A percentile compares a stretch with the other conserved stretches of the same genome.
These are phyloP conservation scores for Drosophila orena DNA, from an alignment of 1,140 invertebrate species.

Conservation along the genomic window DNA sequence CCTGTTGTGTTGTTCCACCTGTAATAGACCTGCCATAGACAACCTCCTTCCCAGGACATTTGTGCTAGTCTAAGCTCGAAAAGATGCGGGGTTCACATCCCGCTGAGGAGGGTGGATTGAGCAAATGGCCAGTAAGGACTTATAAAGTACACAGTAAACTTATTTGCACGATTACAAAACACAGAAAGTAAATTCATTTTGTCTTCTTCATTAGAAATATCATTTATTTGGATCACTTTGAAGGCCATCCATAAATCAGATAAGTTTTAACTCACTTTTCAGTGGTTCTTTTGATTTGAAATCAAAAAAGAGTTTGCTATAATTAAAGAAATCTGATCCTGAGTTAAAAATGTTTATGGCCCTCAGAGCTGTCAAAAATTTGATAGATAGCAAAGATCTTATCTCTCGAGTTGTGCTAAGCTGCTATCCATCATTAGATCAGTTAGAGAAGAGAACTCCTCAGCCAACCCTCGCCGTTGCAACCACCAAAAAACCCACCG, in stretches of 20 bases:
- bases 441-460: constrained; percentile 24
- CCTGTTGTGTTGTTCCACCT: constrained; percentile 49
- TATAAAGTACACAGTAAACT: background rate
- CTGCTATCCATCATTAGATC: constrained; percentile 50
- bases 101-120: constrained; percentile 2
- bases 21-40: constrained; percentile 62
- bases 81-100: constrained; percentile 1
- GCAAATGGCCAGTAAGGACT: background rate
- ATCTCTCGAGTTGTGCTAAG: constrained; percentile 8
- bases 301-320: background rate
- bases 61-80: constrained; percentile 20
- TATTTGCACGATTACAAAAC: no score
- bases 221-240: no score
- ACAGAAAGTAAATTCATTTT: no score
- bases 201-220: no score
- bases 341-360: background rate
- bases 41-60: constrained; percentile 15
- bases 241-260: no score
- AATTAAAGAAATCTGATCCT: background rate
- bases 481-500: constrained; percentile 71
- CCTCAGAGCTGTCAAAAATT: constrained; percentile 9
- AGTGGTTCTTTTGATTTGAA: no score
- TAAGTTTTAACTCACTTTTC: no score
- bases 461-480: constrained; percentile 52
- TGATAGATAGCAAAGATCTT: constrained; percentile 1